Conservation (phyloP, 2,797 vertebrate species). For the Tympanoctomys barrerae region DNA sequence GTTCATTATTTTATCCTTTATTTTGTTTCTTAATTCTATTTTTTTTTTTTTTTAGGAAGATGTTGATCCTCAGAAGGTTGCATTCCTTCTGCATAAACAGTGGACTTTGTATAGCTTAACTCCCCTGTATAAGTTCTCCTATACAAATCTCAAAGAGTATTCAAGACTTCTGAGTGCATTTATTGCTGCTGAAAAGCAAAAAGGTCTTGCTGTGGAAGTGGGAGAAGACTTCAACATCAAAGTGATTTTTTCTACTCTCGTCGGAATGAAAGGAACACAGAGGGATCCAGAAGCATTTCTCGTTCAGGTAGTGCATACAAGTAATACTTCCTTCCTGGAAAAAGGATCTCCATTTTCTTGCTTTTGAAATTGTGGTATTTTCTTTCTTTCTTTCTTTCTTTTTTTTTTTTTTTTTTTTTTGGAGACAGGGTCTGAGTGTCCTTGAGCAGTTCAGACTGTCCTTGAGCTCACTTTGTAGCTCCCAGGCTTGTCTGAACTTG, state of each 20-base stretch:
- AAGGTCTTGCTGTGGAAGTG: conserved; percentile 91
- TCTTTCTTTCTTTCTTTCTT: not conserved
- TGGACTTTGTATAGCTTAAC: conserved; percentile 96
- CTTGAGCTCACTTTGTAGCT: too few species aligned
- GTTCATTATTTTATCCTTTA: not conserved
- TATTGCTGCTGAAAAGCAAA: conserved; percentile 93
- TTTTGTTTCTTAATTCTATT: conserved; percentile 51
- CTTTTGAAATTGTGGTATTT: conserved; percentile 58
- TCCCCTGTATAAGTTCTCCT: conserved; percentile 93
- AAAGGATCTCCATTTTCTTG: not conserved
- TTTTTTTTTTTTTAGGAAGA: conserved; percentile 86
- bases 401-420: too few species aligned
- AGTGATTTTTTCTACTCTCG: conserved; percentile 90
- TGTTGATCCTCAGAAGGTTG: conserved; percentile 86
- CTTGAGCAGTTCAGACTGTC: too few species aligned
- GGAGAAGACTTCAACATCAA: conserved; percentile 88
- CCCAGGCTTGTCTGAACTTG: too few species aligned
- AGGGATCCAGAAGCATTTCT: conserved; percentile 91
- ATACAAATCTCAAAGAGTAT: conserved; percentile 90
- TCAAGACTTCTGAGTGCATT: conserved; percentile 91
- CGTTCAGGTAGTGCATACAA: conserved; percentile 90
- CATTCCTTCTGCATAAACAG: conserved; percentile 90
- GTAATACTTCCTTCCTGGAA: not conserved
- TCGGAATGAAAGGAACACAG: conserved; percentile 89
- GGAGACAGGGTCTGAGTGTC: too few species aligned